phyloP scores from a whole-genome alignment of 2,888 invertebrate species.

The Heliconius hortense region DNA sequence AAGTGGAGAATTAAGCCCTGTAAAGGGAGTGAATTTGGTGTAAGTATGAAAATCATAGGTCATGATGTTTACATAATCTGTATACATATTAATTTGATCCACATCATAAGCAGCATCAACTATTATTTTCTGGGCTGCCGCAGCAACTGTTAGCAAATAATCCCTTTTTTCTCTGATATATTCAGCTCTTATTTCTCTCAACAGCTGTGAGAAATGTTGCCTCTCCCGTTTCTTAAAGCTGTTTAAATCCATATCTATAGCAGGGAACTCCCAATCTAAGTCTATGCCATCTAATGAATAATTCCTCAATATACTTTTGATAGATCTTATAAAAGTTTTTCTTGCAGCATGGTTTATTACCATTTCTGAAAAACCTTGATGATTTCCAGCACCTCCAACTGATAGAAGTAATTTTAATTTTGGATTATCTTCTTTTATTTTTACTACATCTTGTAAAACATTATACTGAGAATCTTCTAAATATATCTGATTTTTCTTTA shows the following conservation, averaged over 20 bases:
- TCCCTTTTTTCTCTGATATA: conserved; percentile 82
- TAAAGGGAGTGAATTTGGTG: conserved; percentile 88
- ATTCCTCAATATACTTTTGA: conserved; percentile 76
- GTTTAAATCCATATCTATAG: conserved; percentile 63
- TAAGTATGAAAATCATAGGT: conserved; percentile 94
- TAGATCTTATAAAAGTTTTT: conserved; percentile 83
- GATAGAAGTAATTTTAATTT: conserved; percentile 89
- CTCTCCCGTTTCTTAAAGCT: conserved; percentile 73
- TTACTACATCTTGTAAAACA: conserved; percentile 67
- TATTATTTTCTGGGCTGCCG: conserved; percentile 89
- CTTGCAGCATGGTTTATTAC: conserved; percentile 86
- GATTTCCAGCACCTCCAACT: conserved; percentile 84
- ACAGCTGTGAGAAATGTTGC: conserved; percentile 87
- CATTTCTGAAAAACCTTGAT: conserved; percentile 87
- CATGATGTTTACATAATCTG: conserved; percentile 95
- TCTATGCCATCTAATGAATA: conserved; percentile 87
- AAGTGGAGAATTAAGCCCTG: conserved; percentile 92
- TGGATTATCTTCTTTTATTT: conserved; percentile 83
- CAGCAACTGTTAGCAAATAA: conserved; percentile 88
- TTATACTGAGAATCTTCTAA: conserved; percentile 70
- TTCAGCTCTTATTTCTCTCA: conserved; percentile 87
- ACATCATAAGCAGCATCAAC: conserved; percentile 90
- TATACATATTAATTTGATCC: conserved; percentile 88
- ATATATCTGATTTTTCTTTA: conserved; percentile 83
- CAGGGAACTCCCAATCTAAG: conserved; percentile 95